Evolutionary conservation across 2,888 invertebrate genomes (phyloP).

Genomic region (Acleris cristana): DNA sequence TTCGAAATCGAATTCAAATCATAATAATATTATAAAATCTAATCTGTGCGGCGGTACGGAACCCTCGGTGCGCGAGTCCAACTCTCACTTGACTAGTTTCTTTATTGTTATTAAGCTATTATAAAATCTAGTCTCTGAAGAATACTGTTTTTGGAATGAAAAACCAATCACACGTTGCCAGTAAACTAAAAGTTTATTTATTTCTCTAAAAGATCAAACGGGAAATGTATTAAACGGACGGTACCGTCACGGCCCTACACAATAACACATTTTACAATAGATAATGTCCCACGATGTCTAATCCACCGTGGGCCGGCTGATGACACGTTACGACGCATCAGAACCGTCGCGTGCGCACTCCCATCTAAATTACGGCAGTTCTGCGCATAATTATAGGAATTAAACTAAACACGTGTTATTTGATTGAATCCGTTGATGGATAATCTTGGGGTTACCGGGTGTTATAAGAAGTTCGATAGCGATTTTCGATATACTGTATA

Average conservation of each 20-base stretch:
- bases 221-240: too few relatives aligned
- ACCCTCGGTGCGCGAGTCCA: too few relatives aligned
- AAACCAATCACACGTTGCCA: neutral
- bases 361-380: slow-evolving; percentile 53
- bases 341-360: slow-evolving; percentile 60
- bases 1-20: too few relatives aligned
- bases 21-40: too few relatives aligned
- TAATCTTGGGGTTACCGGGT: slow-evolving; percentile 28
- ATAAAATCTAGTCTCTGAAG: too few relatives aligned
- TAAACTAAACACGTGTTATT: slow-evolving; percentile 67
- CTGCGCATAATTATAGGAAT: slow-evolving; percentile 70
- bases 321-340: slow-evolving; percentile 38
- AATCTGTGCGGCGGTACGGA: too few relatives aligned
- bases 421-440: slow-evolving; percentile 47
- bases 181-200: neutral
- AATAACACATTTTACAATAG: slow-evolving; percentile 13
- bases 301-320: slow-evolving; percentile 31
- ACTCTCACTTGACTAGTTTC: too few relatives aligned
- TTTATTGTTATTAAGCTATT: too few relatives aligned
- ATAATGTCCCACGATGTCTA: slow-evolving; percentile 18
- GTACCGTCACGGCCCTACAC: neutral
- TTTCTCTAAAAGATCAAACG: too few relatives aligned
- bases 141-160: too few relatives aligned
- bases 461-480: slow-evolving; percentile 32
- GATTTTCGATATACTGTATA: slow-evolving; percentile 9